phyloP scores from a whole-genome alignment of 2,888 invertebrate genomes.

The Fragum fragum region DNA sequence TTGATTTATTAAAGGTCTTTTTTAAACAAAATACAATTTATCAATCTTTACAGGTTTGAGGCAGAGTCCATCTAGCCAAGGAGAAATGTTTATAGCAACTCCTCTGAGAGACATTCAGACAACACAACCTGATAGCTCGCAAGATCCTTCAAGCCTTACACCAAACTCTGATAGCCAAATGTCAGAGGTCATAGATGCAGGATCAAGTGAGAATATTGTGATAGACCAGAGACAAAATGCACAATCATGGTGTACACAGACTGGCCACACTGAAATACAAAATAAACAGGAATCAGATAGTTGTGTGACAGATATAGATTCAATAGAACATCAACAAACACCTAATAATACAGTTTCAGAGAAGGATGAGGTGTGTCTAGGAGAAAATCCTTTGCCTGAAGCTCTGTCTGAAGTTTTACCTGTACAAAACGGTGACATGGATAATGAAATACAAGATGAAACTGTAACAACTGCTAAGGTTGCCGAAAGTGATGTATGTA shows the following conservation, averaged over 20 bases:
- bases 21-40: too few relatives aligned
- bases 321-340: background rate
- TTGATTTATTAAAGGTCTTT: too few relatives aligned
- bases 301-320: conserved; percentile 8
- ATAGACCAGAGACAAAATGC: conserved; percentile 20
- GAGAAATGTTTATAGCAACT: background rate
- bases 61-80: too few relatives aligned
- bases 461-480: too few relatives aligned
- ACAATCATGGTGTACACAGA: conserved; percentile 28
- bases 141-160: background rate
- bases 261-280: background rate
- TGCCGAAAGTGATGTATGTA: too few relatives aligned
- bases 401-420: too few relatives aligned
- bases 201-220: conserved; percentile 44
- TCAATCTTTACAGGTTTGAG: background rate
- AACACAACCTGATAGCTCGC: background rate
- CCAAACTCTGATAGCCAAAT: conserved; percentile 27
- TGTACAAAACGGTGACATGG: too few relatives aligned
- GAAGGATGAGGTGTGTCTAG: background rate
- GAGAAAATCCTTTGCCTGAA: too few relatives aligned
- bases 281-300: background rate
- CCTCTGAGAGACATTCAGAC: background rate
- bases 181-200: conserved; percentile 47
- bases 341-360: background rate
- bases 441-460: too few relatives aligned